Conservation (phyloP, 53 echinoderm and acorn worm species). For the Antedon mediterranea region DNA sequence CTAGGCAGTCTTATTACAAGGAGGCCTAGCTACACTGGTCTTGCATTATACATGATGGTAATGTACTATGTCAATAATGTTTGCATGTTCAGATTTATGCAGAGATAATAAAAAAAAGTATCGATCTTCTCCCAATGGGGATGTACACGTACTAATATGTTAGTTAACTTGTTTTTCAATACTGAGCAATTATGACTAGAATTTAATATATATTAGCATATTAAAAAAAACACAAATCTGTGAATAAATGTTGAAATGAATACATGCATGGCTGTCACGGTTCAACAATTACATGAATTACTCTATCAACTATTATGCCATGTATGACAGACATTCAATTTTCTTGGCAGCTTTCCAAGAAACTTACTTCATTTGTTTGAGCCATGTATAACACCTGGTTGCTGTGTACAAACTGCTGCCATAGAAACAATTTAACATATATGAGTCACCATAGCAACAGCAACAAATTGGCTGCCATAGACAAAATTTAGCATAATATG, state of each 20-base stretch:
- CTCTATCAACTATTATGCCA: background rate
- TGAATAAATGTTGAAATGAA: background rate
- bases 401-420: constrained; percentile 1
- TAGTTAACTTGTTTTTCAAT: too few species aligned
- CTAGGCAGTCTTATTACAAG: too few species aligned
- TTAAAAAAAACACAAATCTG: background rate
- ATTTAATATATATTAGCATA: background rate
- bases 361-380: constrained; percentile 24
- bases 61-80: too few species aligned
- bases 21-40: too few species aligned
- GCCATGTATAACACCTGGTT: constrained; percentile 8
- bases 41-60: too few species aligned
- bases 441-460: background rate
- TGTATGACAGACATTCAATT: background rate
- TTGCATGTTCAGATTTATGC: too few species aligned
- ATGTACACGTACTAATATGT: too few species aligned
- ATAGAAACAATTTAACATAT: background rate
- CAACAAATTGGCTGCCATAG: background rate
- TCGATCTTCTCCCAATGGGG: too few species aligned
- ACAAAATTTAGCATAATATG: too few species aligned
- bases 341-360: background rate
- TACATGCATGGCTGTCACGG: background rate
- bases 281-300: background rate
- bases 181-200: background rate
- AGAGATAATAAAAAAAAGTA: too few species aligned